These are phyloP conservation scores for Trachelus iudaicus DNA, from an alignment of 2,888 invertebrate genomes.

Conservation along the genomic window DNA sequence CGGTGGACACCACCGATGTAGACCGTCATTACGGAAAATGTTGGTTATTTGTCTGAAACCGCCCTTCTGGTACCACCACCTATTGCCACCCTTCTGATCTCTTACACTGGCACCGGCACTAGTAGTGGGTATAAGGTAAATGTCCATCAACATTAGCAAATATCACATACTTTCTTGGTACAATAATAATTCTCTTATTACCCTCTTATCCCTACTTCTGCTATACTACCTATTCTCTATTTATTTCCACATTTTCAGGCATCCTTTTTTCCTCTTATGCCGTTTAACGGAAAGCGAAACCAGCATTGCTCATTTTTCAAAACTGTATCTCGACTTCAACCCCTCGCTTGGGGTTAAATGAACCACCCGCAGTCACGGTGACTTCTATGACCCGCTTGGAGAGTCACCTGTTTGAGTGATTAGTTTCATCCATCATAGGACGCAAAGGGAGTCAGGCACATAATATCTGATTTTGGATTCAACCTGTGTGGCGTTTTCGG, in stretches of 20 bases:
- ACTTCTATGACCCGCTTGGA: constrained; percentile 21
- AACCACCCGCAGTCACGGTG: constrained; percentile 33
- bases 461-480: constrained; percentile 46
- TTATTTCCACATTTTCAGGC: neutral
- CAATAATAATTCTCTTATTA: neutral
- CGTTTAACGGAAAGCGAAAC: neutral
- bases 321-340: neutral
- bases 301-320: neutral
- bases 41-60: constrained; percentile 3
- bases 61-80: neutral
- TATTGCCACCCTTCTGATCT: neutral
- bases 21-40: constrained; percentile 8
- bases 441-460: constrained; percentile 30
- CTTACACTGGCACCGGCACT: neutral
- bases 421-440: constrained; percentile 52
- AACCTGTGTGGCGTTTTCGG: constrained; percentile 45
- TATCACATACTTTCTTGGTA: neutral
- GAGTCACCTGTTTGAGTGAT: constrained; percentile 45
- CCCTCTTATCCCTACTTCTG: neutral
- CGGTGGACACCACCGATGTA: constrained; percentile 10
- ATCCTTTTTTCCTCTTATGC: neutral
- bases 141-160: neutral
- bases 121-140: neutral
- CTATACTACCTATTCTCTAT: neutral
- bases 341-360: constrained; percentile 6